Evolutionary conservation across 2,113 vertebrate species (phyloP), one percentile per base, ranked within the genome.

Genomic region (Triplophysa tibetana): DNA sequence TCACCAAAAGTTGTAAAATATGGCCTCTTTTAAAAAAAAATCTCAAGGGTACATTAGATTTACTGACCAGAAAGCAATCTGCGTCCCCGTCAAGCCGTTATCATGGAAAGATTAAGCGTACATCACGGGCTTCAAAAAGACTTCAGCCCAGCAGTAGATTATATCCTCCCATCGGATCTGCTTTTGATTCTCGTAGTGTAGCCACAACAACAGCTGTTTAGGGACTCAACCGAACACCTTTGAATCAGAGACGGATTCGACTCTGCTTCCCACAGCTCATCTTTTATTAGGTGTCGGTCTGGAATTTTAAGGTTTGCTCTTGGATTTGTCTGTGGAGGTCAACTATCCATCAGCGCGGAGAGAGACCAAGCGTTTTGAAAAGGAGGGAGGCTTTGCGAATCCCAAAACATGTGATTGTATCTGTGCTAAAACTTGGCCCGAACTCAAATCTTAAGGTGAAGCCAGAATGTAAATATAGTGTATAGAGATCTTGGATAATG

Each of bases 201-300:
- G 38, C 19, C 23, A 81, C 29, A 81, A 81, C 72, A 61, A 62
- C 43, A 62, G 67, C 78, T 77, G 77, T 73, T 63, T 65, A 33
- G 78, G 66, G 61, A 48, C 67, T 43, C 56, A 84, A 78, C 62
- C 26, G 56, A 61, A 81, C 79, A 77, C 50, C 74, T 2, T 69
- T 26, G 52, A 54, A 48, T 76, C 64, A 76, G 38, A 61, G 23
- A 68, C 54, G 26, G 38, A 62, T n/a, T 81, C 64, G 8, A 26
- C 61, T 60, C 81, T 70, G 68, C 68, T 78, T 81, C 70, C 76
- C 65, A 43, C 69, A 62, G 33, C 77, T 84, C 69, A 75, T 81
- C 82, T 72, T 80, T 70, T 84, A 54, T 56, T 68, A 29, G 63
- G 56, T 16, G 29, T 56, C 50, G 52, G 62, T 21, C 11, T n/a